Conservation (phyloP, 2,113 vertebrate genomes). For the Gymnarchus niloticus region DNA sequence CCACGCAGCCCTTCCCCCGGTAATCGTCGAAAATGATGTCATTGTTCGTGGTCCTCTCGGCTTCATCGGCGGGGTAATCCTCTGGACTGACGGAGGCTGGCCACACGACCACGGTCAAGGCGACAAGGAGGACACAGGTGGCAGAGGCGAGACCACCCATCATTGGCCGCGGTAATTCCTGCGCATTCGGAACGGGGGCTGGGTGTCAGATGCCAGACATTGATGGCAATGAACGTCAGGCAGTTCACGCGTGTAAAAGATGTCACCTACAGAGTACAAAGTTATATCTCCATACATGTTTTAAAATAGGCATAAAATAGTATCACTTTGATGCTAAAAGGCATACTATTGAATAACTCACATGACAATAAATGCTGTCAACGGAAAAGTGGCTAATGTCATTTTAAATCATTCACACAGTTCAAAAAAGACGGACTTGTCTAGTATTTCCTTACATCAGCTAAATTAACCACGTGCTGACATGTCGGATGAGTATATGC, state of each 20-base stretch:
- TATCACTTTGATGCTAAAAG: neutral
- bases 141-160: conserved; percentile 83
- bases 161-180: conserved; percentile 69
- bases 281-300: neutral
- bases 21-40: conserved; percentile 97
- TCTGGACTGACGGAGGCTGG: conserved; percentile 80
- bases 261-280: neutral
- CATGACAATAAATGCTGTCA: neutral
- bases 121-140: conserved; percentile 77
- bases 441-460: neutral
- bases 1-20: conserved; percentile 95
- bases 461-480: neutral
- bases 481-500: neutral
- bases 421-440: conserved; percentile 3
- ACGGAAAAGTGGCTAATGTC: neutral
- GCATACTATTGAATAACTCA: neutral
- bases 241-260: too few species aligned
- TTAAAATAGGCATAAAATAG: neutral
- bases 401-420: neutral
- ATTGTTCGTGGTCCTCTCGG: conserved; percentile 79
- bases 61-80: conserved; percentile 88
- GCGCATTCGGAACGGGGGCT: conserved; percentile 52
- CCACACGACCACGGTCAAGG: conserved; percentile 69
- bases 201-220: conserved; percentile 49
- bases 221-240: too few species aligned